Base-by-base conservation (phyloP, 2,888 invertebrate genomes). In the Pocota personata region DNA sequence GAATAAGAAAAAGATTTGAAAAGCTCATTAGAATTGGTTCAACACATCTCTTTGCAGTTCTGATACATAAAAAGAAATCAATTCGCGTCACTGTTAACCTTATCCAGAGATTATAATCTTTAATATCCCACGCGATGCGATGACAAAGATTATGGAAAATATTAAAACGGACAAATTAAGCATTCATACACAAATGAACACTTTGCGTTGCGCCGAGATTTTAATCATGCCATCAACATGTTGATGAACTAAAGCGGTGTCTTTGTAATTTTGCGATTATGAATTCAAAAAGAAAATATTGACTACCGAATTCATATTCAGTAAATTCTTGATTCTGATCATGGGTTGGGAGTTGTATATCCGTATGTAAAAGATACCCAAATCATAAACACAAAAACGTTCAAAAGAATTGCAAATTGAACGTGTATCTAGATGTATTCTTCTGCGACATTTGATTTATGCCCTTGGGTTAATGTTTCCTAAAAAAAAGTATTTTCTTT, bases 91-190 rank as follows among this genome's bases (percentile, higher is more conserved):
- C 50, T 50, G 24, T 27, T 8, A 24, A 8, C 19, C n/a, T 24
- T 52, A 52, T n/a, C 27, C 16, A 12, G 2, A 6, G 52, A 52
- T 52, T 52, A 52, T 52, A 27, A 52, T 27, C 5, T 52, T 52
- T 52, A 27, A 52, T 52, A 52, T n/a, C 52, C 52, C 52, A 52
- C 52, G 52, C 52, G 52, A 52, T 52, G 27, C 24, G 52, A 52
- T 52, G n/a, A 27, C 52, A 27, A 52, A 52, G 52, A 52, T 52
- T 50, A 50, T 50, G n/a, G 10, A 21, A 43, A 43, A 43, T 0
- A n/a, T 40, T 14, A 40, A 40, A 40, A 14, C 40, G 14, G 6
- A 40, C n/a, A 40, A 40, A 40, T 40, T 40, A 40, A 14, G 6
- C 40, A 40, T 40, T 40, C 40, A 40, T 21, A 50, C 4, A 27